Conservation (phyloP, 2,888 invertebrate species). For the Scaptomyza caliginosa region DNA sequence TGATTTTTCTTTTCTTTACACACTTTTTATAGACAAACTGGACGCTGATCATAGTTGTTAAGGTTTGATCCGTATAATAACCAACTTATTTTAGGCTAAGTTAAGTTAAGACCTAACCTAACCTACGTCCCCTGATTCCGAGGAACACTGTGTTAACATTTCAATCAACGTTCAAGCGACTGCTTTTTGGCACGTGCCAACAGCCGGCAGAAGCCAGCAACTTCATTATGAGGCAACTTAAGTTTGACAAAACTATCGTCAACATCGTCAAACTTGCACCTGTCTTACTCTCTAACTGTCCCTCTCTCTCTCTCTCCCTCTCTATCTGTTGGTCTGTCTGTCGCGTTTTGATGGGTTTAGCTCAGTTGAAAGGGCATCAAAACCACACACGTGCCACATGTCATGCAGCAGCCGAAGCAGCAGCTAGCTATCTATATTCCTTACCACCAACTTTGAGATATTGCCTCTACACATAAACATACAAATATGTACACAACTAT, state of each 20-base stretch:
- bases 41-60: too few species aligned
- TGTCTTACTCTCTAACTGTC: constrained; percentile 5
- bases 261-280: constrained; percentile 37
- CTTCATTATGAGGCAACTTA: constrained; percentile 65
- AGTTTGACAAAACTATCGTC: constrained; percentile 66
- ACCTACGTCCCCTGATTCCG: neutral
- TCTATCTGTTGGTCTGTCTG: constrained; percentile 1
- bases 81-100: too few species aligned
- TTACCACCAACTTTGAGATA: constrained; percentile 65
- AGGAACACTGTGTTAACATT: constrained; percentile 1
- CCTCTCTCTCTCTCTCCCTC: constrained; percentile 11
- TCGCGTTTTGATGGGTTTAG: constrained; percentile 43
- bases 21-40: too few species aligned
- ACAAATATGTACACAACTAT: constrained; percentile 3
- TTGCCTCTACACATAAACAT: constrained; percentile 35
- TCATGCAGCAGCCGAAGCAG: constrained; percentile 36
- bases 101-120: neutral
- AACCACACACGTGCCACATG: constrained; percentile 76
- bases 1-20: neutral
- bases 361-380: constrained; percentile 63
- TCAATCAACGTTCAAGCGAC: constrained; percentile 57
- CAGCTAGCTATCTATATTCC: constrained; percentile 21
- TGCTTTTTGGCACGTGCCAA: constrained; percentile 43
- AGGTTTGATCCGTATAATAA: too few species aligned
- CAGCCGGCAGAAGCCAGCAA: constrained; percentile 22